Base-by-base conservation (phyloP, 2,113 vertebrate species). In the Mormoops blainvillei region DNA sequence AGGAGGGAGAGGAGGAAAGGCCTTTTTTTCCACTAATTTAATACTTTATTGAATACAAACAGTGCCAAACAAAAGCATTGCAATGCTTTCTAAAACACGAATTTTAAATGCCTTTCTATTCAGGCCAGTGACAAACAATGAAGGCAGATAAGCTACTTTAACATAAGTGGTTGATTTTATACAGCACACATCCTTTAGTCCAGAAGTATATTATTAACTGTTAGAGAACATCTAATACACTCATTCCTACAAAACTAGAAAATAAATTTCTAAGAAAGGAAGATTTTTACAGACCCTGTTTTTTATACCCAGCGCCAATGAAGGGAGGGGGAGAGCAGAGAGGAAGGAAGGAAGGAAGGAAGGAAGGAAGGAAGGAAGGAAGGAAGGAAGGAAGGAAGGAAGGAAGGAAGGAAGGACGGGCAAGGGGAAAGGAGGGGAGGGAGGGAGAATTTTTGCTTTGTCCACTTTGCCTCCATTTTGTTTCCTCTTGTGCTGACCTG, bases 151-250 rank as follows among this genome's bases (percentile, higher is more conserved):
- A 98, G 99, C 99, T 99, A 99, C 98, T 99, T 99, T 99, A 99
- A 99, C 99, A 98, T 99, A 99, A 99, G 99, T 99, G 98, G 99
- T 99, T 98, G 99, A 99, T 98, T 99, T 99, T 98, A 99, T 99
- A 99, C 99, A 99, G 99, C 99, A 99, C 99, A 98, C 99, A 99
- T 98, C 98, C 99, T 99, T 99, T 99, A 99, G 99, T 99, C 99
- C 99, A 99, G 98, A 99, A 99, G 99, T 99, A 99, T 98, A 99
- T 99, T 98, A 99, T 99, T 99, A 99, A 99, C 99, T 98, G 99
- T 98, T 99, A 99, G 97, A 99, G 99, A 99, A 99, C 99, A 99
- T 99, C 99, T 89, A 99, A 99, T 98, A 99, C 98, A 99, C 98
- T 98, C 98, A 99, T 98, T 98, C 99, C 99, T 98, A 99, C 97